Evolutionary conservation across 2,113 vertebrate genomes (phyloP), one percentile per base, ranked within the genome.

Genomic region (Piaya cayana): DNA sequence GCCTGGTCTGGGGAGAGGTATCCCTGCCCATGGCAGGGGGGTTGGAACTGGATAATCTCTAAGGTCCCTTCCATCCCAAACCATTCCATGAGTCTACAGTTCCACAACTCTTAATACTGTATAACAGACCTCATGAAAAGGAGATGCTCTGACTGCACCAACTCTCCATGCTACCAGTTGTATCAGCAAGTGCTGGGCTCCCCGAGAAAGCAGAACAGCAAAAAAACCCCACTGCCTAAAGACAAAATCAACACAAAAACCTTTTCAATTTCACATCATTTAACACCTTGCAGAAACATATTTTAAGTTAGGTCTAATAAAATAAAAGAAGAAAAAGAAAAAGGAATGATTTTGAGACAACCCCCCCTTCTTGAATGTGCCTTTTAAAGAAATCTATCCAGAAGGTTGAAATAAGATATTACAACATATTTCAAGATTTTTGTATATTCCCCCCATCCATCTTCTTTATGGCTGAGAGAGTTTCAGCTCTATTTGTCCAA

Each of bases 401-500:
- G 56, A 88, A 65, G 19, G 52, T 0, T 94, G 94, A 96, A 94
- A 92, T 50, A 72, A 92, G 79, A 92, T 89, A 94, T 27, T 84
- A 67, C 29, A 84, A 55, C 18, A 21, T 88, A 90, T 72, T 94
- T 94, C 68, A 86, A 63, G 47, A 86, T 87, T 83, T 92, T 55
- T 2, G 2, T 70, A 5, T 78, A 86, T 78, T 93, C 43, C 77
- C 42, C 52, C 88, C 68, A 95, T 86, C 68, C 71, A 90, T 97
- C 91, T 96, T 90, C 91, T 94, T 97, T 93, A 94, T 78, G 65
- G 37, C 72, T 78, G 29, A 65, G 37, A 63, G 42, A 34, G n/a
- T 81, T 96, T 90, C 80, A 95, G 86, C 56, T 88, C 71, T 63
- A 86, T 88, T 93, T 94, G 83, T 78, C 72, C 88, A 86, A 93